Conservation (phyloP, 2,797 vertebrate species). For the Myotis myotis region DNA sequence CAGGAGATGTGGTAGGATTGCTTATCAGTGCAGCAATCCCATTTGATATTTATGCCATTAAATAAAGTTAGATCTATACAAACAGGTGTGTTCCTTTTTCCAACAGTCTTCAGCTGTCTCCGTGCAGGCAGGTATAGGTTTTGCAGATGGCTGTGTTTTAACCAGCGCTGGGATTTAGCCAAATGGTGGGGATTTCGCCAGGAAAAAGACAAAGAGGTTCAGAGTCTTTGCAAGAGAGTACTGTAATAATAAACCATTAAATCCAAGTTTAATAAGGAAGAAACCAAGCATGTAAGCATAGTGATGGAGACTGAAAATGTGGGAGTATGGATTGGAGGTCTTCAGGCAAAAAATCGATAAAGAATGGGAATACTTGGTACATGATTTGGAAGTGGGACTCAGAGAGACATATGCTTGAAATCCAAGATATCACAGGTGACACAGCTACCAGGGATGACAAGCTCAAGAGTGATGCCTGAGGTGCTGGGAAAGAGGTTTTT, state of each 20-base stretch:
- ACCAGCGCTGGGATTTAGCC: neutral
- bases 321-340: neutral
- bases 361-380: neutral
- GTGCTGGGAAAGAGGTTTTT: neutral
- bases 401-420: neutral
- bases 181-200: neutral
- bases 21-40: neutral
- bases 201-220: neutral
- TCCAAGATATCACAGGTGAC: neutral
- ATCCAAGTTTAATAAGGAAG: neutral
- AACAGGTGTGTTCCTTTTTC: neutral
- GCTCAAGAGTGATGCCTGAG: neutral
- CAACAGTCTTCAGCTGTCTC: neutral
- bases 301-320: neutral
- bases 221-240: neutral
- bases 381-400: neutral
- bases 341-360: neutral
- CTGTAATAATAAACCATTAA: neutral
- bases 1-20: neutral
- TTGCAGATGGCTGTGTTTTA: neutral
- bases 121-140: neutral
- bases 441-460: neutral
- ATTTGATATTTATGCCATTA: no score
- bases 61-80: neutral
- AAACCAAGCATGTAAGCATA: neutral